Evolutionary conservation across 2,888 invertebrate species (phyloP).

Genomic region (Drosophila robusta): DNA sequence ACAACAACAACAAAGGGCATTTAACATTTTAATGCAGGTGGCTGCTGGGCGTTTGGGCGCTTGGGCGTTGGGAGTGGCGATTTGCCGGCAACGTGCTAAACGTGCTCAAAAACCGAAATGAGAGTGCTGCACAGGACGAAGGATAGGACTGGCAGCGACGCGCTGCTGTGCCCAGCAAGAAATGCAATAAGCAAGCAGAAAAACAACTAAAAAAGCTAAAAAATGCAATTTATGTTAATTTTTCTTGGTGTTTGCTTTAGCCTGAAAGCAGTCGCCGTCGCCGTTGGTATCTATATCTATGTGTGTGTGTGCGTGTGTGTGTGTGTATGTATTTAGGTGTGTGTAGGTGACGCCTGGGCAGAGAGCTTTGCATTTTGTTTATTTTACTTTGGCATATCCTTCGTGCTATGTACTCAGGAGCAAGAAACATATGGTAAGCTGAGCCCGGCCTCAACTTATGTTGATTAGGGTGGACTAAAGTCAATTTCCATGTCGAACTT

Average conservation of each 20-base stretch:
- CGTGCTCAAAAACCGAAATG: slow-evolving; percentile 82
- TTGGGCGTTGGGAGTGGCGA: slow-evolving; percentile 16
- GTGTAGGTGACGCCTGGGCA: slow-evolving; percentile 15
- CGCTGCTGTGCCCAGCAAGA: slow-evolving; percentile 46
- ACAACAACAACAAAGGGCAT: slow-evolving; percentile 60
- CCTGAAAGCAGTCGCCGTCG: slow-evolving; percentile 21
- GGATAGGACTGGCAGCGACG: slow-evolving; percentile 60
- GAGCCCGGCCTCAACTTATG: slow-evolving; percentile 54
- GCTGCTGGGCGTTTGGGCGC: slow-evolving; percentile 30
- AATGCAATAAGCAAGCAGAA: slow-evolving; percentile 56
- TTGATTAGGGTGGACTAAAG: slow-evolving; percentile 71
- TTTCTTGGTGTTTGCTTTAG: slow-evolving; percentile 76
- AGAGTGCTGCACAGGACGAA: slow-evolving; percentile 66
- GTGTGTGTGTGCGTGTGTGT: not conserved
- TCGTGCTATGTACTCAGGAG: slow-evolving; percentile 28
- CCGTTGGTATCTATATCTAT: slow-evolving; percentile 29
- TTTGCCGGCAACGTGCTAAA: slow-evolving; percentile 76
- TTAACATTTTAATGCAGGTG: slow-evolving; percentile 79
- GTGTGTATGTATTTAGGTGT: slow-evolving; percentile 22
- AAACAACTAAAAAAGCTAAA: slow-evolving; percentile 14
- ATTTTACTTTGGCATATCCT: slow-evolving; percentile 45
- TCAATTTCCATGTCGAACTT: slow-evolving; percentile 66
- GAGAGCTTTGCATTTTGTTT: slow-evolving; percentile 48
- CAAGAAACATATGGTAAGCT: slow-evolving; percentile 61
- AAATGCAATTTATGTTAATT: slow-evolving; percentile 80